These are phyloP conservation scores for Carapus acus DNA, from an alignment of 2,797 vertebrate genomes.

Conservation along the genomic window DNA sequence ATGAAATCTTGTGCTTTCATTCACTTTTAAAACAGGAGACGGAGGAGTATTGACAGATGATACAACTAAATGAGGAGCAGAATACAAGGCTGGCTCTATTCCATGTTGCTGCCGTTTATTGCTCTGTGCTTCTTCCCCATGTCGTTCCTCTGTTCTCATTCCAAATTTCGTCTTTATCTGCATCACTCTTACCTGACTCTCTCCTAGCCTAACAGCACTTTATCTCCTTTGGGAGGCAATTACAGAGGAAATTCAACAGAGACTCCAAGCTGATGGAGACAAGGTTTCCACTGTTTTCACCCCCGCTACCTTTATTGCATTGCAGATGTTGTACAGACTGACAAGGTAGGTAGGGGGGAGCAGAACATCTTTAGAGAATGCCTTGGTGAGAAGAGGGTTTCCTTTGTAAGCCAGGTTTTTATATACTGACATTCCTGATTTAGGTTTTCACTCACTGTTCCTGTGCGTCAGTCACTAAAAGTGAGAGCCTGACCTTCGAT, in stretches of 20 bases:
- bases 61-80: constrained; percentile 35
- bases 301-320: constrained; percentile 51
- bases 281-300: constrained; percentile 56
- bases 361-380: constrained; percentile 45
- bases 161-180: constrained; percentile 31
- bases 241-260: constrained; percentile 71
- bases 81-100: constrained; percentile 21
- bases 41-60: constrained; percentile 44
- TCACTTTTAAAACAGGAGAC: constrained; percentile 53
- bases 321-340: constrained; percentile 46
- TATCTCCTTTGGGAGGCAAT: constrained; percentile 76
- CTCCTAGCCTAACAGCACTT: constrained; percentile 59
- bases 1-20: constrained; percentile 29
- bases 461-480: constrained; percentile 26
- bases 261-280: constrained; percentile 67
- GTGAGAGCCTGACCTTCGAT: constrained; percentile 22
- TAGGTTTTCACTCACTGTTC: constrained; percentile 28
- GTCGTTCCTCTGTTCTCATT: constrained; percentile 43
- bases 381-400: constrained; percentile 23
- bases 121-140: constrained; percentile 32
- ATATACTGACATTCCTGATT: constrained; percentile 22
- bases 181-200: constrained; percentile 42
- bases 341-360: constrained; percentile 22
- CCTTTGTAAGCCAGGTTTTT: constrained; percentile 47
- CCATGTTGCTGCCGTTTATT: constrained; percentile 22